A percentile compares a stretch with the other conserved stretches of the same genome.
These are phyloP conservation scores for Alosa alosa DNA, from an alignment of 2,113 vertebrate species.

Conservation along the genomic window DNA sequence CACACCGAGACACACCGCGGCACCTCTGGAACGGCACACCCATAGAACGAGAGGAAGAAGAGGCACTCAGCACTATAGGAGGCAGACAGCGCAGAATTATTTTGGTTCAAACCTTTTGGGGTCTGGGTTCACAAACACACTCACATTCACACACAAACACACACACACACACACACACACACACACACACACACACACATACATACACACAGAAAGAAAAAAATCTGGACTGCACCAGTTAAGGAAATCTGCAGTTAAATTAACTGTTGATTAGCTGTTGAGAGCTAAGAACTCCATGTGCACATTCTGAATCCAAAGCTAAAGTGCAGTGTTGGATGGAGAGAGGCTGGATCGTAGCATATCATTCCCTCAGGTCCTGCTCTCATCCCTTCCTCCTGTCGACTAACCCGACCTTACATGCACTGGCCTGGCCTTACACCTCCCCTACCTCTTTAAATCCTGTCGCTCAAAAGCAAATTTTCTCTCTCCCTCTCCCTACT, in stretches of 20 bases:
- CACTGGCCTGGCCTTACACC: not conserved
- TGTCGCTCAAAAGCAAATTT: not conserved
- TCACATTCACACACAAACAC: not conserved
- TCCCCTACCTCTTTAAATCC: not conserved
- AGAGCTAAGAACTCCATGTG: not conserved
- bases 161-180: not conserved
- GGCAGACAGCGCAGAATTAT: not conserved
- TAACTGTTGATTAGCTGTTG: not conserved
- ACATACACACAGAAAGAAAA: not conserved
- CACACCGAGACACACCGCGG: not conserved
- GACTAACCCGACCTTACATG: not conserved
- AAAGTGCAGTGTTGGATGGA: not conserved
- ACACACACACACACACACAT: not conserved
- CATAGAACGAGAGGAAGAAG: not conserved
- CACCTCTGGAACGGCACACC: not conserved
- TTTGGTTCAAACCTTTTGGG: not conserved
- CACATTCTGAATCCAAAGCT: not conserved
- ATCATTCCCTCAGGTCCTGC: not conserved
- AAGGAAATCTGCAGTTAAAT: not conserved
- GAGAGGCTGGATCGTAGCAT: not conserved
- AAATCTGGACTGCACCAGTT: not conserved
- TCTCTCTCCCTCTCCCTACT: slow-evolving; percentile 10
- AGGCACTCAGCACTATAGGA: not conserved
- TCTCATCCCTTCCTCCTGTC: not conserved
- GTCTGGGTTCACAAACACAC: not conserved